Evolutionary conservation across 2,113 vertebrate species (phyloP), one percentile per base, ranked within the genome.

Genomic region (Xenus cinereus): DNA sequence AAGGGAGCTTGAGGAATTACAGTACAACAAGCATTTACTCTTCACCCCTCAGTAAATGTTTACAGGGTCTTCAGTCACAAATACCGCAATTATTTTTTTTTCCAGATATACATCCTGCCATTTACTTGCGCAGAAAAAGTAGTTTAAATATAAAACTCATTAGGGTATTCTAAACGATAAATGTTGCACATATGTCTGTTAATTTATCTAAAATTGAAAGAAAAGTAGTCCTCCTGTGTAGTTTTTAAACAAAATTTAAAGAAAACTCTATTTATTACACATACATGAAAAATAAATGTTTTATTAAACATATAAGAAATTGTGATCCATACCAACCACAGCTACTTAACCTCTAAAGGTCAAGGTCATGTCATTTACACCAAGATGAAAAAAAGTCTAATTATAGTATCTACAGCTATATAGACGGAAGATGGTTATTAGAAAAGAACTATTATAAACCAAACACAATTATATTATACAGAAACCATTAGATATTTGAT

Each of bases 401-500:
- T 89, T 85, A 72, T 30, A 62, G 37, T 59, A 63, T 26, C 69
- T 51, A 57, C 10, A 50, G 45, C 59, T 78, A n/a, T 45, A 86
- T 8, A 54, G 75, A 89, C 51, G 51, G 86, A 95, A 26, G 11
- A 24, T 60, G 79, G 60, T 86, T 89, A 77, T 91, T 79, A 87
- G 68, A 77, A 89, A 69, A 90, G 45, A 85, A 56, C 51, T 87
- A 89, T 75, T 87, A 88, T 84, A 96, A 81, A 87, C 91, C 83
- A 85, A 97, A 96, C 46, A 96, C 48, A 94, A 83, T 91, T 92
- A 87, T 21, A 89, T 33, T 48, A 56, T 35, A 82, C 39, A 89
- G 84, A 93, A 97, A 87, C 71, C 89, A 90, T 88, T 71, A 96
- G 88, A 87, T 85, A 96, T 43, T 75, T 95, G 82, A 97, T 64